Conservation (phyloP, 2,113 vertebrate species). For the Erpornis zantholeuca region DNA sequence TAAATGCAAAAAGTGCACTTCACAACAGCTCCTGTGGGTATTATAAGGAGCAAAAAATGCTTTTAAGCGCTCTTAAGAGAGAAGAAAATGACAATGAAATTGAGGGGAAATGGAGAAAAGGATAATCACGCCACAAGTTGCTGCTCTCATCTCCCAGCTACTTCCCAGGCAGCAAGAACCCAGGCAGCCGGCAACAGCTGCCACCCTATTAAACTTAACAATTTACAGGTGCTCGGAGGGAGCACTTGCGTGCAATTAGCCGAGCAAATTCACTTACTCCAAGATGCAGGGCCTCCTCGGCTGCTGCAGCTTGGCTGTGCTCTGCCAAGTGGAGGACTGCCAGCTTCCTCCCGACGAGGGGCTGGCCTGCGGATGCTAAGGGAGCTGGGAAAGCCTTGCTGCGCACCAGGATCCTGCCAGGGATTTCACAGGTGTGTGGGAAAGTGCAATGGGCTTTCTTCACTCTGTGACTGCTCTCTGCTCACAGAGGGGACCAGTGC, state of each 20-base stretch:
- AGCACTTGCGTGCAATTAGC: constrained; percentile 24
- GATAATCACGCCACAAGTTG: background rate
- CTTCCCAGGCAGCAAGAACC: background rate
- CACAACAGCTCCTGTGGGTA: constrained; percentile 7
- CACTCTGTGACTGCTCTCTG: background rate
- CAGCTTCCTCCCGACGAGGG: background rate
- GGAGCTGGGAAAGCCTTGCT: background rate
- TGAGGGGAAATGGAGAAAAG: constrained; percentile 34
- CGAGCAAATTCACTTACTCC: constrained; percentile 15
- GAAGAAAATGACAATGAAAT: constrained; percentile 35
- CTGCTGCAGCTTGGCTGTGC: background rate
- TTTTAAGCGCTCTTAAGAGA: constrained; percentile 41
- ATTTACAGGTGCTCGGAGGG: constrained; percentile 31
- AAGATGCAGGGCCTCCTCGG: background rate
- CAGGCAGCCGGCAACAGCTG: constrained; percentile 18
- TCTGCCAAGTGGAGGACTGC: background rate
- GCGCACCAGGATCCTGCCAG: rapidly evolving
- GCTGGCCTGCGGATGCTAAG: background rate
- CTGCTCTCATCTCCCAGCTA: background rate
- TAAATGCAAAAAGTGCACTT: constrained; percentile 31
- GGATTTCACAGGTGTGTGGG: background rate
- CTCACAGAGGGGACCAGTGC: rapidly evolving
- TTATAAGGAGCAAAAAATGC: constrained; percentile 46
- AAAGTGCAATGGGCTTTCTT: background rate
- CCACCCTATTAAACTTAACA: constrained; percentile 33